Conservation (phyloP, 2,888 invertebrate species). For the Escarpia spicata region DNA sequence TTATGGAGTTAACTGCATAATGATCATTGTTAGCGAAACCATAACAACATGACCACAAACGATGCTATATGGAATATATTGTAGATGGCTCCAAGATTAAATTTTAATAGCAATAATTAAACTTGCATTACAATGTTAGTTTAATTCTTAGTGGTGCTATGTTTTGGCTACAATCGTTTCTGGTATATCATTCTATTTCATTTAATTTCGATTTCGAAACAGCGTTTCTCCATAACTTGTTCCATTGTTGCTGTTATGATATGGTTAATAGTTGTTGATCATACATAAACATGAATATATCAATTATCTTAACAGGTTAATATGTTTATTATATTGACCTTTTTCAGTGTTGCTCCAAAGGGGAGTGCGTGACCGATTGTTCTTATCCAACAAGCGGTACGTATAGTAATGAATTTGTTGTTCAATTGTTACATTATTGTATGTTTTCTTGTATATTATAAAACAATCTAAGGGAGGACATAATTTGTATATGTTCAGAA, state of each 20-base stretch:
- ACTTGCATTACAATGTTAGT: no score
- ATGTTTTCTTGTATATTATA: neutral
- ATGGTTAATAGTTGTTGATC: no score
- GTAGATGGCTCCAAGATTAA: no score
- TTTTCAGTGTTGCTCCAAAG: conserved; percentile 8
- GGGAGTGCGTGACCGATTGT: neutral
- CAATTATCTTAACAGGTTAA: no score
- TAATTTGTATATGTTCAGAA: neutral
- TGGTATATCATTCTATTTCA: neutral
- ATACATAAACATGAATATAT: neutral
- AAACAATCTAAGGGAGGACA: neutral
- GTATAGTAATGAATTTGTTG: neutral
- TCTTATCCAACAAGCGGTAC: neutral
- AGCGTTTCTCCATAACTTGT: neutral
- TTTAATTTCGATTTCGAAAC: neutral
- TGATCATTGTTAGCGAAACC: neutral
- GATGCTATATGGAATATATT: neutral
- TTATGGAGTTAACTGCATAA: neutral
- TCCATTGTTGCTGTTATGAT: neutral
- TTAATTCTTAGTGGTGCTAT: neutral
- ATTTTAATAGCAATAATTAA: no score
- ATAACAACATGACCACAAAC: neutral
- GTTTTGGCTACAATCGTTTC: neutral
- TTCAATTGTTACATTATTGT: neutral
- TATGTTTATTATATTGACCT: neutral